These are phyloP conservation scores for Magallana angulata DNA, from an alignment of 1,140 invertebrate species.

Conservation along the genomic window DNA sequence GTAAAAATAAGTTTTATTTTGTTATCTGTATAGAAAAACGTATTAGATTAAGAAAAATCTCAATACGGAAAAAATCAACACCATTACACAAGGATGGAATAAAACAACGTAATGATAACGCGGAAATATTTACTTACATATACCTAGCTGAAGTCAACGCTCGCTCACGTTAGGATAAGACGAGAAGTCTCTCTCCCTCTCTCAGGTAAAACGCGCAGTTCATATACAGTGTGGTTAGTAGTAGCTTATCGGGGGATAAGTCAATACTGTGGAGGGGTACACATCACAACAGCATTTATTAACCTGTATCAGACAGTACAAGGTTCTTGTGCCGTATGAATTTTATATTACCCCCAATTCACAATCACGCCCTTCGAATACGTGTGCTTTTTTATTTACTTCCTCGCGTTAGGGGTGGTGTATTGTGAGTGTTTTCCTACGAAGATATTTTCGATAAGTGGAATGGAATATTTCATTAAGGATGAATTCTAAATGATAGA, in stretches of 20 bases:
- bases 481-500: neutral
- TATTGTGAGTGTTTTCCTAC: too few relatives aligned
- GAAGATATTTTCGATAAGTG: neutral
- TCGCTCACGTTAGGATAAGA: too few relatives aligned
- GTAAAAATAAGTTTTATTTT: too few relatives aligned
- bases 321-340: neutral
- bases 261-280: neutral
- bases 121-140: too few relatives aligned
- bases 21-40: too few relatives aligned
- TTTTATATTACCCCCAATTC: slow-evolving; percentile 14
- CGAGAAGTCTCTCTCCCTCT: too few relatives aligned
- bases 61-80: too few relatives aligned
- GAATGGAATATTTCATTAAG: neutral
- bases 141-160: too few relatives aligned
- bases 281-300: neutral
- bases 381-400: neutral
- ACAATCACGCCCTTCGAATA: neutral
- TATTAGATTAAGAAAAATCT: too few relatives aligned
- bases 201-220: too few relatives aligned
- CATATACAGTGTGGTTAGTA: neutral
- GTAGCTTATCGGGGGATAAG: neutral
- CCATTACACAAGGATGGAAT: too few relatives aligned
- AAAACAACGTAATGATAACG: too few relatives aligned
- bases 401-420: neutral
- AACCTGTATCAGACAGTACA: neutral